phyloP scores from a whole-genome alignment of 1,140 invertebrate species.

The Bombus haemorrhoidalis region DNA sequence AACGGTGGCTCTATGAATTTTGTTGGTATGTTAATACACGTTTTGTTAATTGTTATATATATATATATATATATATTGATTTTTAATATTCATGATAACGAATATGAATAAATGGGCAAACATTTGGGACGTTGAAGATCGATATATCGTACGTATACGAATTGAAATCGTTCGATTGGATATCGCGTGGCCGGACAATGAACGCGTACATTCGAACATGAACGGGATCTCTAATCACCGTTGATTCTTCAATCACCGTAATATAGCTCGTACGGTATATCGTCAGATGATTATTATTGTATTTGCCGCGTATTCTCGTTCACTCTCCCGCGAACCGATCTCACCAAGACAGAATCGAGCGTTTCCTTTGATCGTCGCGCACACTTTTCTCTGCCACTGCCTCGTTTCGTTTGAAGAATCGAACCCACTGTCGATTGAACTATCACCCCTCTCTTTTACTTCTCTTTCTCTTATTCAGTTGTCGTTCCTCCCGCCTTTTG shows the following conservation, averaged over 20 bases:
- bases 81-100: neutral
- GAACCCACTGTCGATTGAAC: slow-evolving; percentile 38
- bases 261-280: no score
- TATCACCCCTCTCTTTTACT: slow-evolving; percentile 52
- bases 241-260: neutral
- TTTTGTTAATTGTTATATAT: no score
- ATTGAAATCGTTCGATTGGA: neutral
- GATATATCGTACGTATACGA: neutral
- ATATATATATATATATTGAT: no score
- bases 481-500: neutral
- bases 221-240: neutral
- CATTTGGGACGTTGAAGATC: neutral
- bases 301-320: neutral
- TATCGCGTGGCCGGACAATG: neutral
- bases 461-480: slow-evolving; percentile 4
- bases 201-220: neutral
- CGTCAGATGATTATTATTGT: neutral
- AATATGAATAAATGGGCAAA: neutral
- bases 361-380: slow-evolving; percentile 10
- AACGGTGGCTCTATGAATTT: no score
- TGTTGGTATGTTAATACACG: no score
- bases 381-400: slow-evolving; percentile 29
- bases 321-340: neutral
- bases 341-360: neutral
- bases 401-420: slow-evolving; percentile 30